Evolutionary conservation across 1,140 invertebrate genomes (phyloP), one percentile per base, ranked within the genome.

Genomic region (Macrobrachium rosenbergii): DNA sequence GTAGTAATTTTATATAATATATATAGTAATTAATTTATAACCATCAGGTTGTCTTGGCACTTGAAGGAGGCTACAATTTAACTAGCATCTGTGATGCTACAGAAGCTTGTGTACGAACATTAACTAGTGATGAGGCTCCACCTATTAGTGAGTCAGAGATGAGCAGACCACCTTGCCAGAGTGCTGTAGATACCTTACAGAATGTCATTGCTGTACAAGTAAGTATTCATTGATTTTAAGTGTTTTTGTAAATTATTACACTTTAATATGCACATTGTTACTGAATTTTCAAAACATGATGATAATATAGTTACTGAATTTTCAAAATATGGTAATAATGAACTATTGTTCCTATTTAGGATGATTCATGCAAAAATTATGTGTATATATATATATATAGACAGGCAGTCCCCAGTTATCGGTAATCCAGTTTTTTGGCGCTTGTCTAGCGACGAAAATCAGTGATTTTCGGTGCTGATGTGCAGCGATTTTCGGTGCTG

Each of bases 1-100:
- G 16, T n/a, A 6, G 52, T 19, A 16, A 60, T 73, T 2, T 60
- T 21, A 60, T 21, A 73, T 75, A 64, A 17, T 5, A 10, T 10
- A 11, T n/a, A 59, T 78, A 2, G 60, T 67, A 21, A n/a, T 79
- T 21, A 28, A n/a, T 64, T 69, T 58, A n/a, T 60, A 88, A 16
- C 75, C 80, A 91, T 16, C 91, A 94, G 92, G 93, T 97, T 89
- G 95, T 97, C 23, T 92, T 98, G 73, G 96, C 96, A 14, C 93
- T 99, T n/a, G 97, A 98, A 93, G 97, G 98, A 80, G 98, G 98
- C 84, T 99, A 99, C 92, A 97, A 99, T 92, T 92, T 99, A 88
- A 94, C 97, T 16, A 95, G 98, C 21, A 98, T 99, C 90, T 99
- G 98, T 93, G 98, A 99, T 93, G 96, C 97, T 83, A 96, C 98